Evolutionary conservation across 2,113 vertebrate genomes (phyloP).

Genomic region (Onychorhynchus coronatus): DNA sequence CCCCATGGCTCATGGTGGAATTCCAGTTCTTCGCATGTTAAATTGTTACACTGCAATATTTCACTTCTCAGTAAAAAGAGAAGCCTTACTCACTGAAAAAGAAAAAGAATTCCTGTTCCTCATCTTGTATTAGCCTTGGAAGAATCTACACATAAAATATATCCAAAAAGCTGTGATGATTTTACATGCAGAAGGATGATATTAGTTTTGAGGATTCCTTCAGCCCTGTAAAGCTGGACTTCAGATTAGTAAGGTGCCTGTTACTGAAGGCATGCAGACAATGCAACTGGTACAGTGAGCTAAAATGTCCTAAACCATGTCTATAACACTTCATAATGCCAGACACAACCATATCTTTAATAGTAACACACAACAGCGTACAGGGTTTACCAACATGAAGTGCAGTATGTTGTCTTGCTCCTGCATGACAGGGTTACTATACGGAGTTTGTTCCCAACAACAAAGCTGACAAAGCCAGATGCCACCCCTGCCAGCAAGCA

Average conservation of each 20-base stretch:
- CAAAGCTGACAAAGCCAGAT: slow-evolving; percentile 23
- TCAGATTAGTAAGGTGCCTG: background rate
- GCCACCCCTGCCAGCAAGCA: background rate
- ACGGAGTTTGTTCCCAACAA: background rate
- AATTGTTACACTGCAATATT: rapidly evolving
- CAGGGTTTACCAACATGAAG: background rate
- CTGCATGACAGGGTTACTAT: slow-evolving; percentile 4
- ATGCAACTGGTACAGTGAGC: background rate
- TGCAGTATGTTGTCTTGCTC: slow-evolving; percentile 10
- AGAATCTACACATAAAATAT: background rate
- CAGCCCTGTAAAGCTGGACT: background rate
- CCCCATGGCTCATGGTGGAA: background rate
- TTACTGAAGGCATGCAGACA: background rate
- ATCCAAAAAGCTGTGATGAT: background rate
- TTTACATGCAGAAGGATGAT: background rate
- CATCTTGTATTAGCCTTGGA: background rate
- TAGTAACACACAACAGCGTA: background rate
- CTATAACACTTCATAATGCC: background rate
- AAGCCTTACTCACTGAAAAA: background rate
- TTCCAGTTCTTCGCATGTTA: background rate
- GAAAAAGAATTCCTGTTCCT: background rate
- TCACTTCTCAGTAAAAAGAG: background rate
- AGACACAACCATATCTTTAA: slow-evolving; percentile 27
- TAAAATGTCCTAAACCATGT: slow-evolving; percentile 1
- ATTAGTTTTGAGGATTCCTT: background rate